Evolutionary conservation across 2,888 invertebrate genomes (phyloP), one percentile per base, ranked within the genome.

Genomic region (Trissolcus japonicus): DNA sequence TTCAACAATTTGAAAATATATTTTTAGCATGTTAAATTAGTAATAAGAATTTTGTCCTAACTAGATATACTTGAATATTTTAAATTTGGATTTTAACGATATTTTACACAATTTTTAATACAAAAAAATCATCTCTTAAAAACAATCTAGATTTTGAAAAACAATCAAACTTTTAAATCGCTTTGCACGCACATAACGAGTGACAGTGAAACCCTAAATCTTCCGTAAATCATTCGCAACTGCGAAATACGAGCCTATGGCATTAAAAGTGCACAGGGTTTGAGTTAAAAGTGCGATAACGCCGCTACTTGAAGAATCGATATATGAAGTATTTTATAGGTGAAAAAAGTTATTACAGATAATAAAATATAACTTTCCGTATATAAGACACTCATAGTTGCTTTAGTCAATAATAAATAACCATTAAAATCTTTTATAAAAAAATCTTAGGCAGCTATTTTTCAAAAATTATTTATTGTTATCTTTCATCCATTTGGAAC

Each of bases 181-280:
- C 56, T 75, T 65, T 29, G 54, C 59, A 65, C 50, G 59, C 60
- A 29, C 69, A 75, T 55, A 67, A 62, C 75, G 69, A 59, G 75
- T 69, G 69, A 69, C 63, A 75, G 60, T 29, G 60, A 68, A 69
- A 75, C 66, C 66, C 69, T 76, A 76, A 76, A 76, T 76, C 69
- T 69, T 76, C 43, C 63, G 68, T 76, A 76, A 76, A 76, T 76
- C 69, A 76, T 69, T 56, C 60, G 61, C 43, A 48, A 60, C 59
- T 40, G 46, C 54, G 46, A 75, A 75, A 73, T 74, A 67, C 62
- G 54, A 74, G 56, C 62, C 43, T 61, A 21, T 61, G 41, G 57
- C 67, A 62, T 67, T 67, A 67, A 73, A 62, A 67, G 67, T 67
- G 54, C 40, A 54, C 67, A 9, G 13, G 51, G 46, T 54, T 62